phyloP scores from a whole-genome alignment of 2,888 invertebrate species.

The Elmis aenea region DNA sequence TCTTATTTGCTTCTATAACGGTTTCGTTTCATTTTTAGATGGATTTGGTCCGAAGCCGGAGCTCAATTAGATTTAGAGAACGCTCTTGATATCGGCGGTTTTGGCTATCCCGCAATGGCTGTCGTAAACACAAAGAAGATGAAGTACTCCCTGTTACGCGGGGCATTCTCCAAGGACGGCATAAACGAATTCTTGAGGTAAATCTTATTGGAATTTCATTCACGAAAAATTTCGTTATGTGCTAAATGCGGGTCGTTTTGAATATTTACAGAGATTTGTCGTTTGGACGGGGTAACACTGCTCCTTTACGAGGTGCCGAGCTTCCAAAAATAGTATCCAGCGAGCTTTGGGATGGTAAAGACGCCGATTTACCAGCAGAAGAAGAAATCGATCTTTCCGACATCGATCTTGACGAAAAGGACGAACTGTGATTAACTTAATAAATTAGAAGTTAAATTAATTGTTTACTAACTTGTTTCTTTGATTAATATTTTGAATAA shows the following conservation, averaged over 20 bases:
- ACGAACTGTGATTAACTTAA: constrained; percentile 54
- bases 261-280: constrained; percentile 66
- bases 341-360: constrained; percentile 92
- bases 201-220: no score
- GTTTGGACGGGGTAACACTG: constrained; percentile 86
- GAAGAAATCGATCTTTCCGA: constrained; percentile 93
- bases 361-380: constrained; percentile 77
- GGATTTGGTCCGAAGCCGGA: constrained; percentile 94
- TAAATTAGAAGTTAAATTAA: no score
- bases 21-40: constrained; percentile 48
- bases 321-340: constrained; percentile 65
- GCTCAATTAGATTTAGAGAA: constrained; percentile 80
- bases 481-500: no score
- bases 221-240: not conserved
- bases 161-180: constrained; percentile 91
- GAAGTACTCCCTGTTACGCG: constrained; percentile 89
- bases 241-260: not conserved
- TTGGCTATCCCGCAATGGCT: constrained; percentile 98
- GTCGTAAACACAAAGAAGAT: constrained; percentile 94
- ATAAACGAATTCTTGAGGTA: constrained; percentile 89
- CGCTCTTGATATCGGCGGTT: constrained; percentile 90
- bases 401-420: constrained; percentile 75
- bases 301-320: constrained; percentile 77
- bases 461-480: no score
- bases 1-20: no score